phyloP scores from a whole-genome alignment of 1,140 invertebrate genomes.

The Tyrophagus putrescentiae region DNA sequence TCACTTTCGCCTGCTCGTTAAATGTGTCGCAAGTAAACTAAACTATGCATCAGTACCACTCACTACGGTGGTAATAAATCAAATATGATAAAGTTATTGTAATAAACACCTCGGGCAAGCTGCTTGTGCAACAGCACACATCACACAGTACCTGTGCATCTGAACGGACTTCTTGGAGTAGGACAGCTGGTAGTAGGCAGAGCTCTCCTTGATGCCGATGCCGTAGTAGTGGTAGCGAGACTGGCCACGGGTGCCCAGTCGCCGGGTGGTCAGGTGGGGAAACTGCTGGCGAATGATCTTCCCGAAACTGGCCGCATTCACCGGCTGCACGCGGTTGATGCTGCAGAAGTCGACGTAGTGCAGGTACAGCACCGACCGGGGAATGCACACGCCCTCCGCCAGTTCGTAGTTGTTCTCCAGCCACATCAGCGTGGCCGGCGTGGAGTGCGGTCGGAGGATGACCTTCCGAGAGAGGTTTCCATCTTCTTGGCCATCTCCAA shows the following conservation, averaged over 20 bases:
- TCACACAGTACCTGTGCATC: conserved; percentile 29
- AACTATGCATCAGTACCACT: no score
- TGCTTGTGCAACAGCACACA: conserved; percentile 20
- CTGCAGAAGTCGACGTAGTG: conserved; percentile 90
- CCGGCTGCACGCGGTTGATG: conserved; percentile 84
- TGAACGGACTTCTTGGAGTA: conserved; percentile 39
- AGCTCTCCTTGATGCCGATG: conserved; percentile 83
- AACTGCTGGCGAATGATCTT: conserved; percentile 85
- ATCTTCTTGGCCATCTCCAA: neutral
- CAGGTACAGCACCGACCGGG: conserved; percentile 84
- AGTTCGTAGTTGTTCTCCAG: conserved; percentile 94
- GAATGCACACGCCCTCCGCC: conserved; percentile 88
- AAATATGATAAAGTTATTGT: no score
- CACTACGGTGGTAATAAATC: no score
- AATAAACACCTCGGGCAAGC: no score
- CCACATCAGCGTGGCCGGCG: conserved; percentile 54
- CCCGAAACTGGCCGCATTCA: conserved; percentile 96
- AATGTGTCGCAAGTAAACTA: no score
- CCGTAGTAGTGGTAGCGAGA: conserved; percentile 96
- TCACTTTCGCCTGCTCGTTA: no score
- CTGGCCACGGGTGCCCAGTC: conserved; percentile 91
- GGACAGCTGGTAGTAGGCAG: conserved; percentile 42
- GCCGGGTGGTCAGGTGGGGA: conserved; percentile 74
- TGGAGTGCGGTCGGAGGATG: conserved; percentile 38
- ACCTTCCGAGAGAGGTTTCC: neutral